Base-by-base conservation (phyloP, 2,113 vertebrate species). In the Dipodomys ordii region DNA sequence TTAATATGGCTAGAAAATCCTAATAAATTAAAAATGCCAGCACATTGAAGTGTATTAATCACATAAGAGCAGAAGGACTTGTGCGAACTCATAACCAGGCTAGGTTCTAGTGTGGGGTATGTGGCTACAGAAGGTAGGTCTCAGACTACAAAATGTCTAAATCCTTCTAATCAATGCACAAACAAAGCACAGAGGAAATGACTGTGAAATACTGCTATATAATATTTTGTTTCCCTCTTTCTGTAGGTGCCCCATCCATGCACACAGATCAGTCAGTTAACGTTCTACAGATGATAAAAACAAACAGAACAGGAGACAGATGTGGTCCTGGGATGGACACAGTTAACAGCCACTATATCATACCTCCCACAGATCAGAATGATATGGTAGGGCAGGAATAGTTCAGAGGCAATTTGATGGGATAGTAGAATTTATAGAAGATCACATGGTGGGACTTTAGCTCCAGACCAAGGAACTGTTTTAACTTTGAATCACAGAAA, bases 1-100 rank as follows among this genome's bases (percentile, higher is more conserved):
- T 74, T 3, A 92, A 81, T 19, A 64, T 3, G 64, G n/a, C 53
- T 65, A 57, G 46, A 88, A 95, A 97, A 83, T 60, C 65, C 73
- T 69, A 69, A 86, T 72, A 96, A 93, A 94, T 85, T 74, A 96
- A 76, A 95, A 92, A 67, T 82, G 93, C 82, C 71, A 96, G 93
- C 78, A 87, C 67, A 57, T 57, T 57, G 3, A 10, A 72, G 82
- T 46, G 12, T 44, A 69, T 57, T 74, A 27, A 69, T 62, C 72
- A 23, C 4, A 35, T 27, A 30, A 22, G 4, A 74, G n/a, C 16
- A 95, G 73, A 72, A 62, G 49, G 68, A 53, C 80, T 79, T 32
- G 12, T 23, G 68, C 60, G 19, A 7, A 13, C 32, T 77, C 69
- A 27, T 6, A 83, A 57, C 28, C 15, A 25, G 1, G 0, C 30